Evolutionary conservation across 2,797 vertebrate genomes (phyloP), one percentile per base, ranked within the genome.

Genomic region (Enteromius fasciolatus): DNA sequence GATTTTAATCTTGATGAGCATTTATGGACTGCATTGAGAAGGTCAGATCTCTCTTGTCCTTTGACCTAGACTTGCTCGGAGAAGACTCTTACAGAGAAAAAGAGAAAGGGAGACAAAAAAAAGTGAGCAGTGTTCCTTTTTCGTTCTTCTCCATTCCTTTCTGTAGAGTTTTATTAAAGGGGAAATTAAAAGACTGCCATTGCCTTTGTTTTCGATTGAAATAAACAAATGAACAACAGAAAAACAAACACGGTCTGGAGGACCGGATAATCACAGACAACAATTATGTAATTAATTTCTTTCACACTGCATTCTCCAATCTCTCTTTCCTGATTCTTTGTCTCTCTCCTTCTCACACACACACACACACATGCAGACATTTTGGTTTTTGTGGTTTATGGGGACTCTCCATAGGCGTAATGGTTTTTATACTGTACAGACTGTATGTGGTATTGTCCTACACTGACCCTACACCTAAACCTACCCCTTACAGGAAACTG

Each of bases 241-340:
- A 67, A 52, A 75, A 67, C 72, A 75, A 82, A 82, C 46, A 67
- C 3, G 4, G 33, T 54, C 23, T 67, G 33, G 61, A 67, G 70
- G 33, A 67, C 59, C 41, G 61, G 61, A 75, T 82, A 82, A 75
- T 75, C 48, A 75, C 33, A 75, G 46, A 75, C 44, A 64, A 64
- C 57, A 82, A 76, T 82, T 76, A 69, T 82, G 50, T 46, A 82
- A 76, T 76, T 82, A 46, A 68, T 82, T 76, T 59, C 48, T 82
- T 82, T 82, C 81, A 82, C 50, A 68, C 36, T 39, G 5, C 64
- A 76, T 28, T 82, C 23, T 82, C 80, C 48, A 54, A 52, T 57
- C 48, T 41, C 46, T 14, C n/a, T 80, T 31, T 5, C 17, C 39
- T 52, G 48, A 10, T 50, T 33, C 66, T 20, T 48, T 48, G 3